Conservation (phyloP, 2,888 invertebrate species). For the Melinaea menophilus region DNA sequence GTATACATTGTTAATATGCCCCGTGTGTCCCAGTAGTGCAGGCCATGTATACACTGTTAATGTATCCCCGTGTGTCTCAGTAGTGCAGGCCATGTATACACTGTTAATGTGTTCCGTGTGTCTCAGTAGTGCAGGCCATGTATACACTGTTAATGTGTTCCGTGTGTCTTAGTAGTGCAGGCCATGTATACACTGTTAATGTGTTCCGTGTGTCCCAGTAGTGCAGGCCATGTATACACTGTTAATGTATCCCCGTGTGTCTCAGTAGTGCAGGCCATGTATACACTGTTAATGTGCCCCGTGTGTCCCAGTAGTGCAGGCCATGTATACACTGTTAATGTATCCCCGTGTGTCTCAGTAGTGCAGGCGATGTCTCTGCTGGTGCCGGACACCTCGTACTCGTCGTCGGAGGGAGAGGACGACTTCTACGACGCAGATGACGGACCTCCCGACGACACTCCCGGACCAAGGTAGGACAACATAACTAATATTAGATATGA, state of each 20-base stretch:
- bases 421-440: constrained; percentile 96
- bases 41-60: constrained; percentile 58
- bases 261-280: constrained; percentile 62
- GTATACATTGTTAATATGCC: constrained; percentile 67
- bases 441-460: constrained; percentile 57
- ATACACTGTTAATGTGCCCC: no score
- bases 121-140: constrained; percentile 57
- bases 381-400: constrained; percentile 95
- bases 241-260: background rate
- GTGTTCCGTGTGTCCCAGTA: constrained; percentile 9
- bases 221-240: constrained; percentile 78
- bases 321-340: constrained; percentile 76
- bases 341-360: constrained; percentile 10
- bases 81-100: constrained; percentile 62
- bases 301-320: constrained; percentile 36
- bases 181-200: constrained; percentile 57
- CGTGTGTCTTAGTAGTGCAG: constrained; percentile 30
- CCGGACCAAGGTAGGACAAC: constrained; percentile 60
- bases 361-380: constrained; percentile 78
- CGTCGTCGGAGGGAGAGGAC: constrained; percentile 98
- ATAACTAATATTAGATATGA: no score
- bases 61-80: background rate
- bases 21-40: constrained; percentile 29
- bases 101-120: no score
- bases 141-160: constrained; percentile 65